Percentiles rank a stretch among this genome's conserved stretches.
Evolutionary conservation across 2,888 invertebrate species (phyloP).

Genomic region (Thalpophila matura): DNA sequence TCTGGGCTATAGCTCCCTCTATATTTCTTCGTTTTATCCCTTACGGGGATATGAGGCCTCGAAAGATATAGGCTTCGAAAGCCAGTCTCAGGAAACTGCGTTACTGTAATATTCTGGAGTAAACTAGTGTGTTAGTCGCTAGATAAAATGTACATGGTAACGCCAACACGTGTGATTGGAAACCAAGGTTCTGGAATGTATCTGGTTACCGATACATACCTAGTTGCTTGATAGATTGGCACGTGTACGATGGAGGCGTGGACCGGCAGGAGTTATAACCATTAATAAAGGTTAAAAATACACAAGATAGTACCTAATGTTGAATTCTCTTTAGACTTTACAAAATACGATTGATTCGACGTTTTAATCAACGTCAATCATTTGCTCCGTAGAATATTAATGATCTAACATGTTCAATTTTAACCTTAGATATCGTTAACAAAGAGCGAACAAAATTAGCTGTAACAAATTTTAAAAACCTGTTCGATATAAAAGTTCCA

Average conservation of each 20-base stretch:
- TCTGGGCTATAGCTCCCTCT: conserved; percentile 23
- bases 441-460: conserved; percentile 8
- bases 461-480: conserved; percentile 23
- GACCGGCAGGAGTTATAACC: not conserved
- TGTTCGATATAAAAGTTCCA: conserved; percentile 47
- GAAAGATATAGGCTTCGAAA: conserved; percentile 7
- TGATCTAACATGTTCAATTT: not conserved
- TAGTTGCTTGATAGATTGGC: conserved; percentile 40
- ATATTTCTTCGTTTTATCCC: conserved; percentile 45
- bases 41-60: conserved; percentile 22
- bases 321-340: too few species aligned
- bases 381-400: conserved; percentile 17
- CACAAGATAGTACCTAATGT: not conserved
- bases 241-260: conserved; percentile 26
- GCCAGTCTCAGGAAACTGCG: conserved; percentile 17
- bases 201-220: conserved; percentile 48
- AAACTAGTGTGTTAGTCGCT: conserved; percentile 5
- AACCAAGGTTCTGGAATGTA: conserved; percentile 45
- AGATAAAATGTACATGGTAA: not conserved
- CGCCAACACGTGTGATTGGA: conserved; percentile 29
- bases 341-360: conserved; percentile 10
- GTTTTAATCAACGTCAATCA: conserved; percentile 29
- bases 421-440: conserved; percentile 12
- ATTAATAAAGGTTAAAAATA: not conserved
- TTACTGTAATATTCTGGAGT: conserved; percentile 24